Base-by-base conservation (phyloP, 2,113 vertebrate genomes). In the Eurystomus gularis region DNA sequence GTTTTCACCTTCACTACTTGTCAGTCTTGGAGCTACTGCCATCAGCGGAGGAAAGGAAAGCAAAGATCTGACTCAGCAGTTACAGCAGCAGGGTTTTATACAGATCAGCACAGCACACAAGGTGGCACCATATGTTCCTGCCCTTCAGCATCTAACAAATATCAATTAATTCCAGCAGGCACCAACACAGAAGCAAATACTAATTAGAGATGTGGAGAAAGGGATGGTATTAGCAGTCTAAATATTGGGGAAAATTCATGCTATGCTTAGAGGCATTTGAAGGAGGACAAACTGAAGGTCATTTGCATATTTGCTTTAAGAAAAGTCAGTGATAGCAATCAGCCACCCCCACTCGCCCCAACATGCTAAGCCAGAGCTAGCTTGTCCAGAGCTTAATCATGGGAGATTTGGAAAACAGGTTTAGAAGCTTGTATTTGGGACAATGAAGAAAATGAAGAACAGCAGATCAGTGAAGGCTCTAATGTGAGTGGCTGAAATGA, bases 91-190 rank as follows among this genome's bases (percentile, higher is more conserved):
- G 93, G 65, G 61, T 81, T 90, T 94, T 70, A 51, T 79, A 91
- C 46, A 75, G 83, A 83, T 86, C 61, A 86, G 93, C 52, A 77
- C 89, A 89, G 91, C 89, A 86, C 78, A 76, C 84, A 82, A 89
- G 77, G 87, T 85, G 87, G 93, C 84, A 94, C 87, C 95, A 93
- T 93, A 87, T 97, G 91, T 91, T 97, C 81, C 86, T 96, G 84
- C 89, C 94, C 75, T 95, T 95, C 92, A 94, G 93, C 84, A 52
- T 93, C 84, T 95, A 75, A 91, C 72, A 94, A 96, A 72, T 94
- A 94, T 68, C 91, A 96, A 87, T 95, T 97, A 88, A 96, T 95
- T 96, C 86, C 89, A 91, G 88, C 89, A 96, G 86, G 77, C 88
- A 71, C 23, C 61, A 90, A 78, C 89, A 73, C 51, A 86, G 69